phyloP scores from a whole-genome alignment of 92 coral and sea anemone genomes.

The Micromussa lordhowensis region DNA sequence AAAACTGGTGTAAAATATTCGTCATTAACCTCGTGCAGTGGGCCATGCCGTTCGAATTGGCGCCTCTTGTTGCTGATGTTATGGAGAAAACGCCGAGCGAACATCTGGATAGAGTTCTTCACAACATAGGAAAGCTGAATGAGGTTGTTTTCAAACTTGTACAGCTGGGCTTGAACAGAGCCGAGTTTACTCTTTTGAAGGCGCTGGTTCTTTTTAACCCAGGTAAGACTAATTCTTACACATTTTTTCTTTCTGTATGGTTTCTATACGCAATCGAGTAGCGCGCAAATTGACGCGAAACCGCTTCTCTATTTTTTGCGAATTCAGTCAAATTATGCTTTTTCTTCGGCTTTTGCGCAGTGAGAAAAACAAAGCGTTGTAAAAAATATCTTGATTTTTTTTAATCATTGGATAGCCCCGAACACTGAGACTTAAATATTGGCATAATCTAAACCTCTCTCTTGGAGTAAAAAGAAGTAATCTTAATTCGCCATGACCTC shows the following conservation, averaged over 20 bases:
- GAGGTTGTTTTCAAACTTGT: constrained; percentile 89
- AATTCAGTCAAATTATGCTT: not conserved
- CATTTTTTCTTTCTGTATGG: not conserved
- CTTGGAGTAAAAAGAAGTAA: not conserved
- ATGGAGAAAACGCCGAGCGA: constrained; percentile 78
- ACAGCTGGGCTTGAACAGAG: constrained; percentile 85
- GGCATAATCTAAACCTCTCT: constrained; percentile 4
- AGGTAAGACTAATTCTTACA: constrained; percentile 61
- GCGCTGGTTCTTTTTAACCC: constrained; percentile 96
- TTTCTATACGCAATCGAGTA: not conserved
- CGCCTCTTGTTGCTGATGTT: constrained; percentile 80
- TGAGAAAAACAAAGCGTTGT: not conserved
- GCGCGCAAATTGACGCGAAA: not conserved
- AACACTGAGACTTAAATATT: not conserved
- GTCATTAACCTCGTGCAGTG: constrained; percentile 90
- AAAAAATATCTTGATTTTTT: not conserved
- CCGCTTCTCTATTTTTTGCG: not conserved
- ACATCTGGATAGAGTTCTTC: constrained; percentile 84
- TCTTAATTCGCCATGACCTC: constrained; percentile 7
- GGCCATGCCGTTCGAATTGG: constrained; percentile 95
- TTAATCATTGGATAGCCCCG: not conserved
- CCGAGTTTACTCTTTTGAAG: constrained; percentile 90
- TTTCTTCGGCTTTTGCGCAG: not conserved
- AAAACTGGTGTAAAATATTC: constrained; percentile 94
- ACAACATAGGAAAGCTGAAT: constrained; percentile 95